Base-by-base conservation (phyloP, 2,888 invertebrate species). In the Harpalus rubripes region DNA sequence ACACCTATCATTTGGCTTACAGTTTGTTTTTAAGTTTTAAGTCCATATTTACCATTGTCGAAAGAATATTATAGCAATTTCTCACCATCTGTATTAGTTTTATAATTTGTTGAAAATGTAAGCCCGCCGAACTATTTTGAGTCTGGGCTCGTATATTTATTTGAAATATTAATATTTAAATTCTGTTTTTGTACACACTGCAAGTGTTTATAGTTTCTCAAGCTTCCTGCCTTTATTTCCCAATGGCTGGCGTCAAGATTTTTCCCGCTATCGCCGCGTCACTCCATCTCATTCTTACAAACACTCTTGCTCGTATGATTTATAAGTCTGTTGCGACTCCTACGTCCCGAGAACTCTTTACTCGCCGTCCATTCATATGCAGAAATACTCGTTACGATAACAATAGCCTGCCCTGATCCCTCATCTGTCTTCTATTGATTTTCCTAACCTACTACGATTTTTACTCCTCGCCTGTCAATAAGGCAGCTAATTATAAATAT, bases 361-460 rank as follows among this genome's bases (percentile, higher is more conserved):
- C 58, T 72, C 68, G 68, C 68, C 16, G 56, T 26, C 86, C 78
- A 87, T 86, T 87, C 87, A 86, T 86, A 86, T 85, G 85, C 87
- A 87, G 85, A 87, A 87, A 87, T 87, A 86, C 85, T 85, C 83
- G 85, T 86, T 86, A 86, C 82, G 80, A 85, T 85, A 84, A 85
- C 86, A 87, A 87, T 87, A 85, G 56, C 56, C 56, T 16, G 32
- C 58, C 22, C 41, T 65, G 63, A 61, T 81, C 65, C 44, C 16
- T 61, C 22, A 80, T 76, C 52, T 18, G 22, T 76, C 22, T 76
- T 68, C 22, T 72, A 81, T 81, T 81, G 81, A 58, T 56, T 81
- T 72, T 81, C 81, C 72, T 39, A 81, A 26, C 18, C 68, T 52
- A 15, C 26, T 26, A 68, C 6, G 7, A 15, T 68, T 81, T 81